A percentile compares a stretch with the other conserved stretches of the same genome.
phyloP scores from a whole-genome alignment of 2,797 vertebrate genomes.

The Diglossa cyanea region DNA sequence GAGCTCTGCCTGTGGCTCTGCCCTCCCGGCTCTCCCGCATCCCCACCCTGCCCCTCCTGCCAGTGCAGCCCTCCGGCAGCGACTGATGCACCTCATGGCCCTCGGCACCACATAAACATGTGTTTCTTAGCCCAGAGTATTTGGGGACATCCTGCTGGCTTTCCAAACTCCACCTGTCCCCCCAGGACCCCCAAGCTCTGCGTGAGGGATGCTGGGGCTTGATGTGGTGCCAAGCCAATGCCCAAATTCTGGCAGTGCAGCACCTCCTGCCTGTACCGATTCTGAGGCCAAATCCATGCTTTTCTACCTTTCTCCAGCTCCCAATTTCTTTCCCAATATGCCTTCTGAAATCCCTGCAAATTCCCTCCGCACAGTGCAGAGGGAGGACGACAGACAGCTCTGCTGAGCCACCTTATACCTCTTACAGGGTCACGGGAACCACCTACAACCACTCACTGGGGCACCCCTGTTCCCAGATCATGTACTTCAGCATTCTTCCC shows the following conservation, averaged over 20 bases:
- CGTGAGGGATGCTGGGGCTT: rapidly evolving
- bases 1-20: background rate
- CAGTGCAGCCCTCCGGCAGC: rapidly evolving
- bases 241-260: rapidly evolving
- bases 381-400: background rate
- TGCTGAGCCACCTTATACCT: background rate
- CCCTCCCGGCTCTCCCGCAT: background rate
- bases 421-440: background rate
- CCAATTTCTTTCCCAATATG: background rate
- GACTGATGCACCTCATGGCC: rapidly evolving
- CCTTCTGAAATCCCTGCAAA: background rate
- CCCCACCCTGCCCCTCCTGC: rapidly evolving
- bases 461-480: rapidly evolving
- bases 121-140: background rate
- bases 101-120: rapidly evolving
- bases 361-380: background rate
- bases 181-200: background rate
- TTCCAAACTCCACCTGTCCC: background rate
- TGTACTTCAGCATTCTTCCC: rapidly evolving
- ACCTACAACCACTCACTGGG: background rate
- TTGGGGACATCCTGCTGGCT: rapidly evolving
- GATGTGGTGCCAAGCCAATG: rapidly evolving
- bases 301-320: background rate
- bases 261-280: background rate
- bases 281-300: background rate